Conservation (phyloP, 2,113 vertebrate species). For the Gopherus flavomarginatus region DNA sequence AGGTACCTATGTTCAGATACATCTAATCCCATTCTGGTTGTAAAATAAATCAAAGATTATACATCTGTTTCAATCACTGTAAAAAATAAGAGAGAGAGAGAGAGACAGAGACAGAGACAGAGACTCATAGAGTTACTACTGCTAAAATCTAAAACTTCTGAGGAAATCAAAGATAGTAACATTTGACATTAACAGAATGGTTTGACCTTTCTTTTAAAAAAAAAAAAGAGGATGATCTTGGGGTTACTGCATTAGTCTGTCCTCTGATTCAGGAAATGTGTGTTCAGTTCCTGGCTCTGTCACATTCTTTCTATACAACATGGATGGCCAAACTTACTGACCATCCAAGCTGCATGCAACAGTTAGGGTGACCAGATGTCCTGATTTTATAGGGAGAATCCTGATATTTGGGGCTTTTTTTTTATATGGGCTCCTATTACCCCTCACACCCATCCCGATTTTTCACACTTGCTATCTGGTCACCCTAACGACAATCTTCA, state of each 20-base stretch:
- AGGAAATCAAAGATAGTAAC: no score
- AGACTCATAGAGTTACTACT: neutral
- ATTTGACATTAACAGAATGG: neutral
- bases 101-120: neutral
- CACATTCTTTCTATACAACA: neutral
- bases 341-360: no score
- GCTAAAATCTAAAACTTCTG: neutral
- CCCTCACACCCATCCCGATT: no score
- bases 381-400: no score
- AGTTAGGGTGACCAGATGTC: no score
- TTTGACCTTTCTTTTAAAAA: no score
- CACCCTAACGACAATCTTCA: no score
- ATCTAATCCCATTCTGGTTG: neutral
- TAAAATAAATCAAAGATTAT: neutral
- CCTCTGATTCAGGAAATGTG: neutral
- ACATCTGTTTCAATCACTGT: neutral
- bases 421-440: no score
- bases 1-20: neutral
- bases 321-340: no score
- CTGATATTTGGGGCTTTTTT: no score
- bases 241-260: neutral
- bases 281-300: neutral
- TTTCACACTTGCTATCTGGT: no score
- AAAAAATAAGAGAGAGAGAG: neutral
- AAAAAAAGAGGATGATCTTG: neutral